phyloP scores from a whole-genome alignment of 2,888 invertebrate genomes.

The Diaperis boleti region DNA sequence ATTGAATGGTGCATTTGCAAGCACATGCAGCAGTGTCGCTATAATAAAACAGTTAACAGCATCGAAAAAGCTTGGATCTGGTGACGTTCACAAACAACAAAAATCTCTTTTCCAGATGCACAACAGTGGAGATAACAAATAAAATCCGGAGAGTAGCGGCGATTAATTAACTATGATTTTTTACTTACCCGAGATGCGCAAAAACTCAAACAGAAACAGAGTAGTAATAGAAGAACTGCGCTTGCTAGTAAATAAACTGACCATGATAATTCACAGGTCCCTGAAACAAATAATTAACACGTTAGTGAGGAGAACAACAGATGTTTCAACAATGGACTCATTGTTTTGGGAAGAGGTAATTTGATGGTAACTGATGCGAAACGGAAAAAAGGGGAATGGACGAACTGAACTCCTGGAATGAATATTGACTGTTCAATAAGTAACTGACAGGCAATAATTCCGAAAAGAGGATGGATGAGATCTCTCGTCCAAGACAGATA shows the following conservation, averaged over 20 bases:
- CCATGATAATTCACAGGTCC: slow-evolving; percentile 71
- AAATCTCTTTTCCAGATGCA: too few relatives aligned
- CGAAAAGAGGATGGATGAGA: slow-evolving; percentile 28
- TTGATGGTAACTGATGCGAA: too few relatives aligned
- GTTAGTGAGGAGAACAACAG: slow-evolving; percentile 2
- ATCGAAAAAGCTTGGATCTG: too few relatives aligned
- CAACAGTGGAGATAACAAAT: too few relatives aligned
- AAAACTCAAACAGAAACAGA: slow-evolving; percentile 71
- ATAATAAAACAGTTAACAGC: too few relatives aligned
- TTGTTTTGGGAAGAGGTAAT: too few relatives aligned
- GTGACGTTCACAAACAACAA: too few relatives aligned
- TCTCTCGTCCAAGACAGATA: slow-evolving; percentile 23
- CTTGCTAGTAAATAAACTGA: slow-evolving; percentile 69
- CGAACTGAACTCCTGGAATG: slow-evolving; percentile 4
- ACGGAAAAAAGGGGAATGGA: slow-evolving; percentile 3
- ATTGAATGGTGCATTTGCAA: too few relatives aligned
- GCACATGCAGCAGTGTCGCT: too few relatives aligned
- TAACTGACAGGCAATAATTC: slow-evolving; percentile 34
- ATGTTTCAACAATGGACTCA: too few relatives aligned
- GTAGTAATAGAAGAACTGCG: slow-evolving; percentile 68
- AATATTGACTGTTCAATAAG: slow-evolving; percentile 32
- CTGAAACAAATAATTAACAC: slow-evolving; percentile 59
- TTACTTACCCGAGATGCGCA: slow-evolving; percentile 67
- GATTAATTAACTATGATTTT: too few relatives aligned
- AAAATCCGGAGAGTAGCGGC: too few relatives aligned